Conservation (phyloP, 2,888 invertebrate species). For the Phoenoteleia sp. region DNA sequence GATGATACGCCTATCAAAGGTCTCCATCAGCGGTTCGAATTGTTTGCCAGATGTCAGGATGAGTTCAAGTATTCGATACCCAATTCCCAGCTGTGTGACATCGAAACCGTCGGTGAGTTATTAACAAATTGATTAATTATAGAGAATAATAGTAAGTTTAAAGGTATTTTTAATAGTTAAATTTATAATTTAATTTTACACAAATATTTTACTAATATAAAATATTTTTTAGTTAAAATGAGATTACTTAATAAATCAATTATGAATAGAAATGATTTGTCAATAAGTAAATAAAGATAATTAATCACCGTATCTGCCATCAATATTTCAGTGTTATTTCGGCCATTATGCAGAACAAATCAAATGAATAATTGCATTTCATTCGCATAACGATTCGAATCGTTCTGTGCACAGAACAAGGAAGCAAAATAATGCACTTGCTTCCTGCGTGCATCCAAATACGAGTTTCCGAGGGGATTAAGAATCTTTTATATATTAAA, state of each 20-base stretch:
- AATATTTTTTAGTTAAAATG: no score
- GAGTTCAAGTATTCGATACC: slow-evolving; percentile 93
- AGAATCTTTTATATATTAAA: slow-evolving; percentile 63
- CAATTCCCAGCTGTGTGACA: slow-evolving; percentile 92
- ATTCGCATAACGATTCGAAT: slow-evolving; percentile 13
- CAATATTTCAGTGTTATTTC: no score
- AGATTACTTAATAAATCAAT: no score
- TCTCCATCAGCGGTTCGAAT: slow-evolving; percentile 88
- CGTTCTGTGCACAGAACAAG: slow-evolving; percentile 10
- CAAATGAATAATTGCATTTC: slow-evolving; percentile 9
- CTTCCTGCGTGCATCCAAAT: slow-evolving; percentile 44
- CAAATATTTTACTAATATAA: no score
- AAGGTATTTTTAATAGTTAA: no score
- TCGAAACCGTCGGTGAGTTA: slow-evolving; percentile 90
- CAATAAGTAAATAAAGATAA: no score
- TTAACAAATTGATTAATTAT: no score
- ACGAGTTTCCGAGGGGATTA: slow-evolving; percentile 42
- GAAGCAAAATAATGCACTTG: slow-evolving; percentile 33
- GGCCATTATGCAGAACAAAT: background rate
- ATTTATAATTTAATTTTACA: no score
- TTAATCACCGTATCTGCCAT: no score
- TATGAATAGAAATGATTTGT: no score
- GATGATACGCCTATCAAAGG: slow-evolving; percentile 85
- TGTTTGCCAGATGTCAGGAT: slow-evolving; percentile 91
- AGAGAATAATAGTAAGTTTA: no score